phyloP scores from a whole-genome alignment of 1,140 invertebrate species.

The Drosophila bipectinata region DNA sequence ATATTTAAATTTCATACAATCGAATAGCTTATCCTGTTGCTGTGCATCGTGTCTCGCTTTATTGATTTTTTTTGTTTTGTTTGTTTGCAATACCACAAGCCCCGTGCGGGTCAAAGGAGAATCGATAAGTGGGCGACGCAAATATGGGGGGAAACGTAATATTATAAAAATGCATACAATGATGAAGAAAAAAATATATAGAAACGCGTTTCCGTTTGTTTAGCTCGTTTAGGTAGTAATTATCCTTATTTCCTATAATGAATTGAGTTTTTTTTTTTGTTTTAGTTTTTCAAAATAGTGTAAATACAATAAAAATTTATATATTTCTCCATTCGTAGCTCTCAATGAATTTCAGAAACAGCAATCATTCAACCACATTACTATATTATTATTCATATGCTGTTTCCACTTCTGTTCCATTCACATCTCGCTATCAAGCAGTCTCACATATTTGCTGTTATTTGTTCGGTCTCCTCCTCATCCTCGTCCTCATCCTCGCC shows the following conservation, averaged over 20 bases:
- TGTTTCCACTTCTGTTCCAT: conserved; percentile 14
- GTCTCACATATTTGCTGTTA: conserved; percentile 80
- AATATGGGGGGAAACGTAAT: conserved; percentile 1
- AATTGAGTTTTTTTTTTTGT: conserved; percentile 32
- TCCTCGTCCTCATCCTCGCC: neutral
- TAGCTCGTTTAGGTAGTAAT: conserved; percentile 51
- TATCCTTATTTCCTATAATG: conserved; percentile 60
- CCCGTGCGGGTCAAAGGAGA: conserved; percentile 7
- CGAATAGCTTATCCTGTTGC: conserved; percentile 37
- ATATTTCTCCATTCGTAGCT: conserved; percentile 50
- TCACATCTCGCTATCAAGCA: conserved; percentile 58
- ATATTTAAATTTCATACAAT: conserved; percentile 42
- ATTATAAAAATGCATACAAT: conserved; percentile 34
- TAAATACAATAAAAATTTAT: conserved; percentile 79
- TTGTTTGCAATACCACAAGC: conserved; percentile 20
- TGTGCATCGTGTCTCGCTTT: conserved; percentile 40
- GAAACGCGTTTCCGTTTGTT: conserved; percentile 37
- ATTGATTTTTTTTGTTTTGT: conserved; percentile 28
- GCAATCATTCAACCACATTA: neutral
- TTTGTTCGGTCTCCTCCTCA: conserved; percentile 32
- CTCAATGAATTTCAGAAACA: conserved; percentile 46
- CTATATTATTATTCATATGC: conserved; percentile 3
- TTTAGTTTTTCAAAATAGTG: conserved; percentile 56
- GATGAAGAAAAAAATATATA: conserved; percentile 5
- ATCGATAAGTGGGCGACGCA: conserved; percentile 26